These are phyloP conservation scores for Cistogaster globosa DNA, from an alignment of 2,888 invertebrate genomes.

Conservation along the genomic window DNA sequence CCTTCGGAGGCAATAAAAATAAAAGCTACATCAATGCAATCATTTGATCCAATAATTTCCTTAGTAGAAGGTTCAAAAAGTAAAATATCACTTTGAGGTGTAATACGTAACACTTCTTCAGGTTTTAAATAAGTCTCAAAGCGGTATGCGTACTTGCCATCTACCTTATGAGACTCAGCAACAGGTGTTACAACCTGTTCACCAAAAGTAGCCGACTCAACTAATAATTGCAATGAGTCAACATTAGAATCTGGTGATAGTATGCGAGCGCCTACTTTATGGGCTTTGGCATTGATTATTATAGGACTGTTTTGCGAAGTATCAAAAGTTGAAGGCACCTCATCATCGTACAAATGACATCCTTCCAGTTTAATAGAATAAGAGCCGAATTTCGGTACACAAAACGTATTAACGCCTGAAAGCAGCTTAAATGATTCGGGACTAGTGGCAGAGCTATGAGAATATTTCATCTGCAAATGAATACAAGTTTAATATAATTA, in stretches of 20 bases:
- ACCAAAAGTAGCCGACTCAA: constrained; percentile 76
- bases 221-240: constrained; percentile 77
- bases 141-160: constrained; percentile 82
- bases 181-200: constrained; percentile 77
- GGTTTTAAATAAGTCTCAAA: constrained; percentile 82
- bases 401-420: constrained; percentile 88
- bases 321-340: constrained; percentile 82
- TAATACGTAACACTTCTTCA: constrained; percentile 83
- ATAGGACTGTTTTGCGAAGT: constrained; percentile 81
- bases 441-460: constrained; percentile 65
- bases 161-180: constrained; percentile 83
- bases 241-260: constrained; percentile 82
- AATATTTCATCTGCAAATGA: constrained; percentile 77
- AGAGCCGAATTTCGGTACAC: constrained; percentile 87
- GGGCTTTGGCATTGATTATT: constrained; percentile 85
- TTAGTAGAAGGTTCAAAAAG: constrained; percentile 87
- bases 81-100: constrained; percentile 88
- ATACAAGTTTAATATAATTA: not conserved
- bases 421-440: constrained; percentile 82
- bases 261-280: constrained; percentile 84
- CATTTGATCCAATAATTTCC: constrained; percentile 86
- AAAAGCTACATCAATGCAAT: constrained; percentile 87
- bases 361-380: constrained; percentile 90
- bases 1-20: constrained; percentile 87
- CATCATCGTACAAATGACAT: constrained; percentile 89